Percentiles rank a stretch among this genome's conserved stretches.
Conservation (phyloP, 2,113 vertebrate genomes). For the Nansenia antarctica region DNA sequence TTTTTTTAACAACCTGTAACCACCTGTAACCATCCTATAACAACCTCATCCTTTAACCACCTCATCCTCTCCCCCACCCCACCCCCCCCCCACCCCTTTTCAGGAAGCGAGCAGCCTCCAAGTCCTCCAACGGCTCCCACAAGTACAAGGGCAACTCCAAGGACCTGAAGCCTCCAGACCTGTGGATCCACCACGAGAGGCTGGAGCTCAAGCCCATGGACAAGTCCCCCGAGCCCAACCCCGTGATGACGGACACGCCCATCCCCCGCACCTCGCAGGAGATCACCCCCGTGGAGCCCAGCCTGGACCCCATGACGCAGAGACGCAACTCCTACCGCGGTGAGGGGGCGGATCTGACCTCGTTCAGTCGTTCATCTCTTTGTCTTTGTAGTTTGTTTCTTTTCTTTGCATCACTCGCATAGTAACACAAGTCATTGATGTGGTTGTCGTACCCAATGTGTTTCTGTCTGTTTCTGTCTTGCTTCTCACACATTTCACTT, state of each 20-base stretch:
- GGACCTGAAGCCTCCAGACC: constrained; percentile 95
- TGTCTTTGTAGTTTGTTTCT: background rate
- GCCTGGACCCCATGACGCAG: constrained; percentile 90
- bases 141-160: constrained; percentile 98
- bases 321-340: constrained; percentile 95
- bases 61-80: no score
- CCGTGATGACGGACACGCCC: constrained; percentile 95
- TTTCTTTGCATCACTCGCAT: no score
- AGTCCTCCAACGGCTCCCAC: constrained; percentile 93
- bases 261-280: constrained; percentile 96
- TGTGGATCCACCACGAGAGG: constrained; percentile 98
- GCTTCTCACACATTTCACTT: constrained; percentile 50
- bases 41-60: background rate
- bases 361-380: background rate
- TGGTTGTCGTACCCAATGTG: constrained; percentile 54
- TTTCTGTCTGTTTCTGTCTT: no score
- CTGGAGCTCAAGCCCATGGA: constrained; percentile 97
- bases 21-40: no score
- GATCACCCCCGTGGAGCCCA: constrained; percentile 90
- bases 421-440: no score
- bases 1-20: no score
- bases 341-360: constrained; percentile 59
- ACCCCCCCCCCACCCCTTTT: background rate
- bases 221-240: constrained; percentile 96
- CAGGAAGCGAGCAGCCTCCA: constrained; percentile 95